These are phyloP conservation scores for Hydriomena furcata DNA, from an alignment of 2,888 invertebrate species.

Conservation along the genomic window DNA sequence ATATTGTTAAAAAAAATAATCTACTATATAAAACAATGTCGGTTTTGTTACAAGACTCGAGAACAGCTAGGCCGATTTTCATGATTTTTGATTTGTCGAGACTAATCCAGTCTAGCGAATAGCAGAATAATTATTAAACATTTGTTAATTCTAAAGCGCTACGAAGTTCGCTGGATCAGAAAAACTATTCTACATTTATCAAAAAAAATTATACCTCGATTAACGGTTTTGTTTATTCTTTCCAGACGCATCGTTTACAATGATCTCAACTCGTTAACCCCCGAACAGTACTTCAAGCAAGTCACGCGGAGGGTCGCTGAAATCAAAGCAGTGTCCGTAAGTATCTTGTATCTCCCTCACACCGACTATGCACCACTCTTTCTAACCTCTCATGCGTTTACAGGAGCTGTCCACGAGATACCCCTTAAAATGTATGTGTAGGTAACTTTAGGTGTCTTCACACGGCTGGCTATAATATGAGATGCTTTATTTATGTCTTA, in stretches of 20 bases:
- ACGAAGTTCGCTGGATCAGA: too few species aligned
- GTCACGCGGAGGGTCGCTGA: constrained; percentile 94
- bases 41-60: too few species aligned
- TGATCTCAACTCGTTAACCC: constrained; percentile 95
- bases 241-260: constrained; percentile 93
- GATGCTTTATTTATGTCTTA: neutral
- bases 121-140: too few species aligned
- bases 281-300: constrained; percentile 97
- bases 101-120: too few species aligned
- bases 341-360: constrained; percentile 55
- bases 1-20: too few species aligned
- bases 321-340: constrained; percentile 94
- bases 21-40: too few species aligned
- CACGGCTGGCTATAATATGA: constrained; percentile 15
- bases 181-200: too few species aligned
- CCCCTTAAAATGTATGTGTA: constrained; percentile 56
- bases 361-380: constrained; percentile 24
- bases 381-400: constrained; percentile 44
- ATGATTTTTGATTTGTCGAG: too few species aligned
- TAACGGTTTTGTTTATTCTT: constrained; percentile 34
- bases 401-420: constrained; percentile 55
- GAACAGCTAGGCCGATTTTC: too few species aligned
- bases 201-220: too few species aligned
- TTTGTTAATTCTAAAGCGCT: too few species aligned
- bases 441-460: constrained; percentile 31